These are phyloP conservation scores for Vannuccia rotundouncinata DNA, from an alignment of 2,888 invertebrate species.

Conservation along the genomic window DNA sequence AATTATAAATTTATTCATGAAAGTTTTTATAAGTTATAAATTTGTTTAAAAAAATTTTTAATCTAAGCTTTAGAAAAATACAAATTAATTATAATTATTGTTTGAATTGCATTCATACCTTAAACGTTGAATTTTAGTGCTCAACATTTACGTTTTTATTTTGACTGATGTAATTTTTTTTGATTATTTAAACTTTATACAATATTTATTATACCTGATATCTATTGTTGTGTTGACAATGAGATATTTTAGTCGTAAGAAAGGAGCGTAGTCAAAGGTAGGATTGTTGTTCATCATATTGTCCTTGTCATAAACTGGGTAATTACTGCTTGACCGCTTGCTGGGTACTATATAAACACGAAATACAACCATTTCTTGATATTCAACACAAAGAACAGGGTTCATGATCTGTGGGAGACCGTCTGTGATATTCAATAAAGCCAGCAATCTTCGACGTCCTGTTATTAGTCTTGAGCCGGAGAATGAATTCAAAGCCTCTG, in stretches of 20 bases:
- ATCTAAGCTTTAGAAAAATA: too few species aligned
- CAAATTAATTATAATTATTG: too few species aligned
- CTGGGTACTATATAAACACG: slow-evolving; percentile 47
- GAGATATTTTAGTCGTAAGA: slow-evolving; percentile 47
- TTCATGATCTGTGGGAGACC: slow-evolving; percentile 44
- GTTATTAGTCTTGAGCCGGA: slow-evolving; percentile 1
- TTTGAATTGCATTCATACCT: too few species aligned
- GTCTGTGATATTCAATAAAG: slow-evolving; percentile 43
- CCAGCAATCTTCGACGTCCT: slow-evolving; percentile 45
- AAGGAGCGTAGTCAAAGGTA: slow-evolving; percentile 52
- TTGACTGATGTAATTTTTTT: too few species aligned
- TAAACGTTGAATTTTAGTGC: too few species aligned
- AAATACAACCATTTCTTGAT: slow-evolving; percentile 50
- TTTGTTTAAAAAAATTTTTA: too few species aligned
- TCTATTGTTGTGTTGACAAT: slow-evolving; percentile 50
- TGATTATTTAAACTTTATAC: too few species aligned
- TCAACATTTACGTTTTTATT: too few species aligned
- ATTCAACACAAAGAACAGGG: slow-evolving; percentile 49
- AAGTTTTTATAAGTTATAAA: too few species aligned
- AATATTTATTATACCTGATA: too few species aligned
- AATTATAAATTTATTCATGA: too few species aligned
- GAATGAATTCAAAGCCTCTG: slow-evolving; percentile 35
- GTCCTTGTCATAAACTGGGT: slow-evolving; percentile 51
- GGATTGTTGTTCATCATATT: slow-evolving; percentile 52
- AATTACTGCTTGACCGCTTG: slow-evolving; percentile 47